phyloP scores from a whole-genome alignment of 2,113 vertebrate species.

The Thryonomys swinderianus region DNA sequence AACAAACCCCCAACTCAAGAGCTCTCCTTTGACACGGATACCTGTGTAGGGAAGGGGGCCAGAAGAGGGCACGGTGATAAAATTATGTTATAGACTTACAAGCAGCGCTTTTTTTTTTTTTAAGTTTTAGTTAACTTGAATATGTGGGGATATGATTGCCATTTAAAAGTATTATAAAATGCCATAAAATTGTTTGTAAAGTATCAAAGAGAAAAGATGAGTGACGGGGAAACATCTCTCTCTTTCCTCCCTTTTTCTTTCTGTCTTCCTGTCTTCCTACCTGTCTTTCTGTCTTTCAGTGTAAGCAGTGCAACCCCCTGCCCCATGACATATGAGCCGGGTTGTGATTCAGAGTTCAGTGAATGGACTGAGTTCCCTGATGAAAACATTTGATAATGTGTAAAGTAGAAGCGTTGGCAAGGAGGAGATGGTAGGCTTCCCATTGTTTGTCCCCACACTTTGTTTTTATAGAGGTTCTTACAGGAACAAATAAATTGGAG shows the following conservation, averaged over 20 bases:
- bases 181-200: conserved; percentile 76
- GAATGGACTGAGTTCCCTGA: conserved; percentile 88
- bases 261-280: not conserved
- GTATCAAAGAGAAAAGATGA: conserved; percentile 68
- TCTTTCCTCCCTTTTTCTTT: not conserved
- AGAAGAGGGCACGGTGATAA: conserved; percentile 81
- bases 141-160: conserved; percentile 55
- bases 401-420: conserved; percentile 87
- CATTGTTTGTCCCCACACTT: conserved; percentile 85
- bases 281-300: conserved; percentile 53
- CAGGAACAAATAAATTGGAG: conserved; percentile 89
- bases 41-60: conserved; percentile 89
- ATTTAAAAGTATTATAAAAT: conserved; percentile 70
- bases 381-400: conserved; percentile 90
- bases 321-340: conserved; percentile 87
- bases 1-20: conserved; percentile 89
- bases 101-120: conserved; percentile 72
- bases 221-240: conserved; percentile 41
- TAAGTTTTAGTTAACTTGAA: conserved; percentile 60
- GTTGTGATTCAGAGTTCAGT: conserved; percentile 86
- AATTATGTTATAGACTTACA: conserved; percentile 79
- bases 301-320: conserved; percentile 64
- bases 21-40: conserved; percentile 94
- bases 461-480: conserved; percentile 88
- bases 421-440: conserved; percentile 80